phyloP scores from a whole-genome alignment of 92 coral and sea anemone genomes.

The Metridium senile region DNA sequence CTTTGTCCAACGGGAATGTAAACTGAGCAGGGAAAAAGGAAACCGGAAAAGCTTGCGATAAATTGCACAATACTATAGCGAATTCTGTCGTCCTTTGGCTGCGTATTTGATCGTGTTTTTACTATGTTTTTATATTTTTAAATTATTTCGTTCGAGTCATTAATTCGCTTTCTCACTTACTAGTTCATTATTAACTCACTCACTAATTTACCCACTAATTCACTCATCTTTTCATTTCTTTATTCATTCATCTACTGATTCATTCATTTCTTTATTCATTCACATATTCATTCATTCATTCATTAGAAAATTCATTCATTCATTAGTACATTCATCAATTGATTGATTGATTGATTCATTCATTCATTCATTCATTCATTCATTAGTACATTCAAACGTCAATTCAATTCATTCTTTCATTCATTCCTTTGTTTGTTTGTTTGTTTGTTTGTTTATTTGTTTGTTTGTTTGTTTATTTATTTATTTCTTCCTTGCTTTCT shows the following conservation, averaged over 20 bases:
- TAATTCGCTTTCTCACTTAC: too few relatives aligned
- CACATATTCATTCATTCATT: background rate
- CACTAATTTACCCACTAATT: too few relatives aligned
- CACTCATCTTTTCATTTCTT: too few relatives aligned
- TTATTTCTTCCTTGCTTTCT: background rate
- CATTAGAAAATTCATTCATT: background rate
- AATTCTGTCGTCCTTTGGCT: too few relatives aligned
- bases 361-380: background rate
- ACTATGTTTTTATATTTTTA: too few relatives aligned
- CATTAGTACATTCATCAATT: background rate
- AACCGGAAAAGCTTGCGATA: background rate
- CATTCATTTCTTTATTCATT: too few relatives aligned
- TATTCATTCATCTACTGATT: too few relatives aligned
- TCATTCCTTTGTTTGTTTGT: background rate
- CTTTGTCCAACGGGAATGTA: background rate
- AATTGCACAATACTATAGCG: too few relatives aligned
- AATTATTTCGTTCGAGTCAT: too few relatives aligned
- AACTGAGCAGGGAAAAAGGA: background rate
- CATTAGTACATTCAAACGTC: background rate
- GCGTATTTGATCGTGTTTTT: too few relatives aligned
- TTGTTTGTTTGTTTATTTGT: background rate
- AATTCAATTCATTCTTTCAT: background rate
- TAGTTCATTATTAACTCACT: too few relatives aligned
- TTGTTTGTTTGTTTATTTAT: background rate
- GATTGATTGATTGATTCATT: background rate